Evolutionary conservation across 23 tunicate genomes (phyloP), one percentile per base, ranked within the genome.

Genomic region (Trididemnum clinides): DNA sequence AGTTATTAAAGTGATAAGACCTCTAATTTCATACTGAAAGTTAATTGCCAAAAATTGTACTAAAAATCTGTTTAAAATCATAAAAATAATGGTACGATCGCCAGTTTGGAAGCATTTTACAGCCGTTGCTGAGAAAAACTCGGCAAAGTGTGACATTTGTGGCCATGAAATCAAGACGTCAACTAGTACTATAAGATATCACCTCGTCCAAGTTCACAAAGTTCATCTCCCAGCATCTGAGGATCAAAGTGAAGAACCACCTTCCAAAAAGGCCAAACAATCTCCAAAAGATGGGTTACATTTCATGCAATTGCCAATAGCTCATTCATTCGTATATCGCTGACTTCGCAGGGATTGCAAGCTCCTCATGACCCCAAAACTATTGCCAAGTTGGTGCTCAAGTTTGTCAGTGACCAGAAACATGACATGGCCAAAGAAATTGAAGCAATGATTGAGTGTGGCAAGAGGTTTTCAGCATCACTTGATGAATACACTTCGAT

Each of bases 21-120:
- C 66, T 59, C 66, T n/a, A 59, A 59, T 59, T 59, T 59, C 66
- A 59, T 28, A 59, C 66, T 59, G 66, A 4, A 59, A 59, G 66
- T 59, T 59, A 19, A 59, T 59, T 59, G 66, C 66, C 22, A 59
- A 28, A 19, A 19, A 25, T 59, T 25, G 27, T 59, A n/a, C n/a
- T 59, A 59, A 15, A 28, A 59, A 28, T 59, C 66, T n/a, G 66
- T 59, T 32, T 37, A 66, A 66, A 66, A 66, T 66, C 75, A 66
- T 66, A 66, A 37, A 66, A 66, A 66, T 66, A 66, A 66, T 66
- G 37, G 75, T 36, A 66, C 75, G 37, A 66, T 66, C 37, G 75
- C 75, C 75, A 66, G 75, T 66, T 66, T 31, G 75, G 75, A 66
- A 66, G 75, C 75, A 66, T 66, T 66, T 66, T 66, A 66, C 75